Conservation (phyloP, 2,888 invertebrate species). For the Heliconius erato region DNA sequence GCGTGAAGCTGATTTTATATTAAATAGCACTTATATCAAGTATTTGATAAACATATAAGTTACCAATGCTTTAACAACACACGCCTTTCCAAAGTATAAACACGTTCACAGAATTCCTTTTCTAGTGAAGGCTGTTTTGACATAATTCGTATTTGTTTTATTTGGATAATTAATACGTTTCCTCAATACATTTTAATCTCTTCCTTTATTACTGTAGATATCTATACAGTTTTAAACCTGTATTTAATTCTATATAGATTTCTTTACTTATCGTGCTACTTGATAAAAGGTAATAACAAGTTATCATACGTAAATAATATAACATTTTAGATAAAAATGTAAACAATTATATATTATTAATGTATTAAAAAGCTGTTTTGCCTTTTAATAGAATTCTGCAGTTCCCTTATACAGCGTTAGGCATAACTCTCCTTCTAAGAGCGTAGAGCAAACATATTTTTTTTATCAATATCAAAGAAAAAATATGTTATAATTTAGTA, state of each 20-base stretch:
- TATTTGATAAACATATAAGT: neutral
- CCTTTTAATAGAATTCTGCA: neutral
- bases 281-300: constrained; percentile 8
- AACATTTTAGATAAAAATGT: constrained; percentile 9
- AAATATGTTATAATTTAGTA: neutral
- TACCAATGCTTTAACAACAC: neutral
- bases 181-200: constrained; percentile 33
- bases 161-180: constrained; percentile 22
- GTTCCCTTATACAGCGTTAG: neutral
- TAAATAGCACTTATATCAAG: neutral
- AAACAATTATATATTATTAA: neutral
- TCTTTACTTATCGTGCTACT: constrained; percentile 15
- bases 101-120: neutral
- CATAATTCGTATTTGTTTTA: constrained; percentile 21
- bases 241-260: constrained; percentile 28
- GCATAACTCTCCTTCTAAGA: neutral
- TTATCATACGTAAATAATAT: constrained; percentile 1
- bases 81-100: constrained; percentile 3
- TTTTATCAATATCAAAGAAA: neutral
- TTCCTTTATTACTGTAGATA: constrained; percentile 32
- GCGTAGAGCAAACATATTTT: neutral
- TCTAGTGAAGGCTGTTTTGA: constrained; percentile 14
- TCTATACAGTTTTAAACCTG: constrained; percentile 23
- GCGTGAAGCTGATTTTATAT: too few species aligned
- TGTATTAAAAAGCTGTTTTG: too few species aligned